phyloP scores from a whole-genome alignment of 2,797 vertebrate species.

The Leptodactylus fallax region DNA sequence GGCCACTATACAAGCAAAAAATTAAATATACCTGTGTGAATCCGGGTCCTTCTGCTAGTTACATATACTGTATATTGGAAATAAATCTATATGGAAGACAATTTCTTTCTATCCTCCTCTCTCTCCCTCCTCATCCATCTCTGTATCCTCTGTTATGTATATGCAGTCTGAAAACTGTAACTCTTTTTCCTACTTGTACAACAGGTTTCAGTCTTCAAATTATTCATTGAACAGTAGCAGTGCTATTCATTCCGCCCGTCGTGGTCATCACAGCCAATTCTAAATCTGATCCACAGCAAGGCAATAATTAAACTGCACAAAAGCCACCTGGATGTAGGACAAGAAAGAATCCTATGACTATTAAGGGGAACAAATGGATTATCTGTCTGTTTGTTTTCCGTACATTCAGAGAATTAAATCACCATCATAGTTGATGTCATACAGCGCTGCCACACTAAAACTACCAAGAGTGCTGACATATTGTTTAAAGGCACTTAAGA shows the following conservation, averaged over 20 bases:
- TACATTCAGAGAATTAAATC: constrained; percentile 40
- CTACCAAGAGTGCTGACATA: not conserved
- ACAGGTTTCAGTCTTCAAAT: not conserved
- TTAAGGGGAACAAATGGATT: constrained; percentile 58
- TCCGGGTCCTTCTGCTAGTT: no score
- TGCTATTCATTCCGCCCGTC: constrained; percentile 2
- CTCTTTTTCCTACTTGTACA: not conserved
- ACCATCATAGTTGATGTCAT: constrained; percentile 2
- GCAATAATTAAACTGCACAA: constrained; percentile 49
- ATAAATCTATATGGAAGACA: not conserved
- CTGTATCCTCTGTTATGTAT: not conserved
- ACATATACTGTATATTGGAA: no score
- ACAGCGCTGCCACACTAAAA: not conserved
- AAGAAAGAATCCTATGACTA: constrained; percentile 51
- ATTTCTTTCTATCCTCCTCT: not conserved
- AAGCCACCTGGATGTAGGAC: constrained; percentile 40
- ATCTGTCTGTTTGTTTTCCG: constrained; percentile 45
- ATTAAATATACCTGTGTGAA: no score
- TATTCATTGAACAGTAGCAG: not conserved
- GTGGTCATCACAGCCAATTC: constrained; percentile 15
- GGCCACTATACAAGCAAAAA: no score
- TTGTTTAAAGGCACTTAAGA: not conserved
- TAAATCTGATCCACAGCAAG: constrained; percentile 32
- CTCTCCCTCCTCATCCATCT: not conserved
- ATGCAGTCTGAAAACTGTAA: not conserved